Conservation (phyloP, 2,797 vertebrate genomes). For the Peromyscus nudipes region DNA sequence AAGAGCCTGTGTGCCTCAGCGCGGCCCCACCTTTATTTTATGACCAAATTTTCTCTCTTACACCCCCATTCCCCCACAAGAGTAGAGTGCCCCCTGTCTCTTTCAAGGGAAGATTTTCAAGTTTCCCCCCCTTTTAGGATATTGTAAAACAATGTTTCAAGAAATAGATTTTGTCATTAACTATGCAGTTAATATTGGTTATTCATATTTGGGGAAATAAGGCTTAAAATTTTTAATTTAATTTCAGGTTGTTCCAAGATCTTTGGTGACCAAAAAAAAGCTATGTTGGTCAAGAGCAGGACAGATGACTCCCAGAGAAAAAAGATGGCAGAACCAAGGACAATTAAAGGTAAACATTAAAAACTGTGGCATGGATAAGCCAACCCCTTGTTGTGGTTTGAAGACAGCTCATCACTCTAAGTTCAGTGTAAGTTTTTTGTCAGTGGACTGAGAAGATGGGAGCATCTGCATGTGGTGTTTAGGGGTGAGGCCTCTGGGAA, state of each 20-base stretch:
- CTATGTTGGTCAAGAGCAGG: not conserved
- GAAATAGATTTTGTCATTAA: not conserved
- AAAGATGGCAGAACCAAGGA: constrained; percentile 24
- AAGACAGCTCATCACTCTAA: too few relatives aligned
- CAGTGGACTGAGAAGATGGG: not conserved
- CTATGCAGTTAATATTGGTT: not conserved
- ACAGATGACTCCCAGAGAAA: constrained; percentile 66
- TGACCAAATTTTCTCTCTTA: not conserved
- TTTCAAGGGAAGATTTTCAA: constrained; percentile 4
- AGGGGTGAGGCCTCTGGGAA: too few relatives aligned
- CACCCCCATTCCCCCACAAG: not conserved
- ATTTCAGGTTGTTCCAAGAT: constrained; percentile 62
- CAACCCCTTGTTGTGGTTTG: accelerated
- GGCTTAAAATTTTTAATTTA: constrained; percentile 1
- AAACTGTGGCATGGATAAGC: accelerated
- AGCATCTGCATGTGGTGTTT: too few relatives aligned
- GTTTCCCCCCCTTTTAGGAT: not conserved
- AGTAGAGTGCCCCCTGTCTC: not conserved
- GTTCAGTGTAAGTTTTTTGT: not conserved
- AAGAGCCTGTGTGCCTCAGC: not conserved
- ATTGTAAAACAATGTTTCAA: constrained; percentile 49
- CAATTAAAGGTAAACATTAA: constrained; percentile 58
- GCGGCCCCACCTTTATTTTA: not conserved
- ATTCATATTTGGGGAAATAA: constrained; percentile 8
- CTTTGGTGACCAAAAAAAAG: constrained; percentile 40